A percentile compares a stretch with the other conserved stretches of the same genome.
These are phyloP conservation scores for Seira musarum DNA, from an alignment of 2,888 invertebrate genomes.

Conservation along the genomic window DNA sequence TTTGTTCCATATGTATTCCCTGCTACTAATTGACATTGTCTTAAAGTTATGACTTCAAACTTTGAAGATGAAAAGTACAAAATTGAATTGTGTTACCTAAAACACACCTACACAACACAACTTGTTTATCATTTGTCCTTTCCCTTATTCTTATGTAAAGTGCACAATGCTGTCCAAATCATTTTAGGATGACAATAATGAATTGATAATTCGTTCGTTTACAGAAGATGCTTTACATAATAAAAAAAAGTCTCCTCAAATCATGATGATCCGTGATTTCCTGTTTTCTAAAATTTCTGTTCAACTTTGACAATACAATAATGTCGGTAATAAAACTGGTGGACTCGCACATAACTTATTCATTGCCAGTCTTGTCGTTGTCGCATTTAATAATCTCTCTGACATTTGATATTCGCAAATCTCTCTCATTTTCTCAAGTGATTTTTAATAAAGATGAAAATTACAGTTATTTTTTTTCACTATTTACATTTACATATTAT, in stretches of 20 bases:
- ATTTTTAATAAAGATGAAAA: slow-evolving; percentile 1
- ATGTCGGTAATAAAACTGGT: slow-evolving; percentile 2
- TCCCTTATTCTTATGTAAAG: no score
- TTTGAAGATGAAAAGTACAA: no score
- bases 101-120: no score
- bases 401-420: slow-evolving; percentile 27
- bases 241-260: no score
- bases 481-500: slow-evolving; percentile 18
- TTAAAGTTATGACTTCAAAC: no score
- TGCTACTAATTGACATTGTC: no score
- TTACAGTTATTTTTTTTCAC: slow-evolving; percentile 37
- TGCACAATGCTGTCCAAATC: no score
- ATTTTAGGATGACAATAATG: no score
- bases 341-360: no score
- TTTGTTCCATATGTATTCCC: no score
- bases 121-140: no score
- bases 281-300: slow-evolving; percentile 27
- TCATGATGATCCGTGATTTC: slow-evolving; percentile 42
- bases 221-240: slow-evolving; percentile 1
- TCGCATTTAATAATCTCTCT: slow-evolving; percentile 36
- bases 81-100: no score
- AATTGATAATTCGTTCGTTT: slow-evolving; percentile 35
- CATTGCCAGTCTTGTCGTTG: slow-evolving; percentile 10
- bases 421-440: background rate
- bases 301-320: background rate